phyloP scores from a whole-genome alignment of 2,888 invertebrate genomes.

The Sturmia bella region DNA sequence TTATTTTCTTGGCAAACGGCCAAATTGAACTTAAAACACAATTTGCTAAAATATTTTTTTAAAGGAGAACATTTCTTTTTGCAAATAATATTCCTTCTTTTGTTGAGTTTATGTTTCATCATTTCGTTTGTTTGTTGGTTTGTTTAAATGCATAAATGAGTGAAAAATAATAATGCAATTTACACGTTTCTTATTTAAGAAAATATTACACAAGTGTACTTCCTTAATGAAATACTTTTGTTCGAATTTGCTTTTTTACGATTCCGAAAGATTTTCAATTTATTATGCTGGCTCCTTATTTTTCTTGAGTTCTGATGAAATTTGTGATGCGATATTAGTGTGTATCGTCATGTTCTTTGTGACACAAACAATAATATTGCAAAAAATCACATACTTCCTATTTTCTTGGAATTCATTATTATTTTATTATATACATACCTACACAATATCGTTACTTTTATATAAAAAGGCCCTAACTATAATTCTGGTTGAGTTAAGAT shows the following conservation, averaged over 20 bases:
- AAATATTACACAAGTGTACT: conserved; percentile 39
- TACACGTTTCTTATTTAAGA: conserved; percentile 19
- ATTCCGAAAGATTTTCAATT: conserved; percentile 11
- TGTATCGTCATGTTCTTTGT: not conserved
- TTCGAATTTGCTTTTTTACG: not conserved
- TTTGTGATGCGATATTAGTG: not conserved
- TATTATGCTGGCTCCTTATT: not conserved
- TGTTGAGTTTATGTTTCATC: conserved; percentile 37
- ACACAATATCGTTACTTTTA: too few species aligned
- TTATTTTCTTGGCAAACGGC: conserved; percentile 29
- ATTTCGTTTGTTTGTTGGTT: conserved; percentile 3
- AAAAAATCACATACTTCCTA: too few species aligned
- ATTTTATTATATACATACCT: too few species aligned
- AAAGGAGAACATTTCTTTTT: not conserved
- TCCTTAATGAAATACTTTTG: conserved; percentile 32
- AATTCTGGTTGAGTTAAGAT: too few species aligned
- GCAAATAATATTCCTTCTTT: conserved; percentile 12
- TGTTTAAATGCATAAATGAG: conserved; percentile 3
- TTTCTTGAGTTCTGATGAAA: not conserved
- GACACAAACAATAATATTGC: too few species aligned
- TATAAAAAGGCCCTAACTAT: too few species aligned
- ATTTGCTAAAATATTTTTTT: conserved; percentile 37
- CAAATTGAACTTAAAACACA: conserved; percentile 46
- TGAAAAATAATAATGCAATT: conserved; percentile 29
- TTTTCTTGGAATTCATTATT: too few species aligned